Conservation (phyloP, 53 echinoderm and acorn worm genomes). For the Echinometra lucunter region DNA sequence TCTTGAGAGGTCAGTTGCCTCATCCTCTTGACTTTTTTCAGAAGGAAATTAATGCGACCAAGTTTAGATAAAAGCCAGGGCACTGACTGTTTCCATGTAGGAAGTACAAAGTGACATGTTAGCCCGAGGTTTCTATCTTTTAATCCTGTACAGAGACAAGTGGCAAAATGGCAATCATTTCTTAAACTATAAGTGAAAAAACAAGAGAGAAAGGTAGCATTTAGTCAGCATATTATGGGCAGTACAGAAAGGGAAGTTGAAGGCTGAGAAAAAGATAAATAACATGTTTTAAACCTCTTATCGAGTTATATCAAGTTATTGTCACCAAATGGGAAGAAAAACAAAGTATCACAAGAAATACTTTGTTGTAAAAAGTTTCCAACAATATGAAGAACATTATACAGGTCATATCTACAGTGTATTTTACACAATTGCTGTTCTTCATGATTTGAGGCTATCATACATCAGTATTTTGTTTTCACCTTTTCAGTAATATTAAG, state of each 20-base stretch:
- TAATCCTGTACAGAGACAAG: slow-evolving; percentile 25
- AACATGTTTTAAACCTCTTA: not conserved
- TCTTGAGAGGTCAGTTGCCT: not conserved
- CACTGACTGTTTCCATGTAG: not conserved
- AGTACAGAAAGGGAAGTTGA: slow-evolving; percentile 32
- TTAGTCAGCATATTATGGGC: not conserved
- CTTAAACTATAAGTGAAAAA: not conserved
- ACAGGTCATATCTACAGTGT: too few species aligned
- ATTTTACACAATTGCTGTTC: too few species aligned
- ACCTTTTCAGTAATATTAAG: too few species aligned
- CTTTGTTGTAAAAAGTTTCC: not conserved
- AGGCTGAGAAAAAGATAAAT: not conserved
- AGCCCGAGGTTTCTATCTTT: slow-evolving; percentile 18
- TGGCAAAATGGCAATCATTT: not conserved
- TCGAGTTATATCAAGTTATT: not conserved
- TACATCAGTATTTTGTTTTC: too few species aligned
- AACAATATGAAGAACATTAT: too few species aligned
- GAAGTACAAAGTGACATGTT: slow-evolving; percentile 30
- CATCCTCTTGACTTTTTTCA: not conserved
- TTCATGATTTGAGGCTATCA: too few species aligned
- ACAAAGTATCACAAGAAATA: not conserved
- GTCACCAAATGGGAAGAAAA: not conserved
- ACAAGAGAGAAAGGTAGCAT: not conserved
- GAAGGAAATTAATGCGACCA: not conserved
- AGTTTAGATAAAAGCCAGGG: slow-evolving; percentile 23